Base-by-base conservation (phyloP, 2,888 invertebrate genomes). In the Sycophila texana region DNA sequence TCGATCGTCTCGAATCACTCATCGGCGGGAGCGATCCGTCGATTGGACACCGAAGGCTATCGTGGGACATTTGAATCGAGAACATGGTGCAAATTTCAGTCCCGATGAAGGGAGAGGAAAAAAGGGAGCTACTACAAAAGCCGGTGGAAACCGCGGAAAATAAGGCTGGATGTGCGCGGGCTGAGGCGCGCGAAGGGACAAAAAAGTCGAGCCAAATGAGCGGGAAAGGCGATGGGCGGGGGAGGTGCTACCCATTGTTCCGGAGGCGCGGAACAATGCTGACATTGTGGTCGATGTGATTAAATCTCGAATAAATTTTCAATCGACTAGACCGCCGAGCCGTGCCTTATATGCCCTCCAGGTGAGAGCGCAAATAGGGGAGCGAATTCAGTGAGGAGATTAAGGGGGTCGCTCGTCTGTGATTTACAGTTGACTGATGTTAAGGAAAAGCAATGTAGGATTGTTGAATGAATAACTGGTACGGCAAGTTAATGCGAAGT, bases 271-370 rank as follows among this genome's bases (percentile, higher is more conserved):
- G 84, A 86, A 87, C 87, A 87, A 87, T 87, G 83, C 85, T 83
- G 84, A 84, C 86, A 86, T 87, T 87, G 86, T 86, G 84, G 83
- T 7, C 85, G 82, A 86, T 86, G 86, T 86, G 86, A 87, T 87
- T 87, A 86, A 86, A 85, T 84, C 84, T 85, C 84, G 84, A 86
- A 87, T 87, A 87, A 87, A 87, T 87, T 85, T 86, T 85, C 84
- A 82, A 86, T 86, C 83, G 84, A 82, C 80, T 77, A 26, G 26
- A 20, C 4, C 58, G 13, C 22, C 58, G 57, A 4, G 58, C 58
- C 5, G 55, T 71, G 74, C 80, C 72, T 53, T 22, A 10, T 26
- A 13, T n/a, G 53, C 53, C 10, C 16, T 16, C 16, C n/a, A 53
- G n/a, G 53, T 53, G 53, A 53, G 53, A 53, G 53, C 14, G 53